Evolutionary conservation across 2,888 invertebrate species (phyloP).

Genomic region (Nineta flava): DNA sequence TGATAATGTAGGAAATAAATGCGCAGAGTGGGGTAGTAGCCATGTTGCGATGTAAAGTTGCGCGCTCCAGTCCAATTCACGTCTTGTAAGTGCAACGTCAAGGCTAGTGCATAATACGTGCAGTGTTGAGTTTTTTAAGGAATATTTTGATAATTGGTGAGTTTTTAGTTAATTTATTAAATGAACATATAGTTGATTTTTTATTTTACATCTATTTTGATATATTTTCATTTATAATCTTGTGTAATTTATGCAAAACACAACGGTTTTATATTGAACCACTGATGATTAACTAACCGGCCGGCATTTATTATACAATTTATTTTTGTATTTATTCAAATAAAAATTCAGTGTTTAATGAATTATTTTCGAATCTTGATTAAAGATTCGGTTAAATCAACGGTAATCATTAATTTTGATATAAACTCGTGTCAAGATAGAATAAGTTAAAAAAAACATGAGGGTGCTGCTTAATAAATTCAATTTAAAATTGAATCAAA

Average conservation of each 20-base stretch:
- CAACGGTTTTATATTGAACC: background rate
- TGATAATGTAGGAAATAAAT: background rate
- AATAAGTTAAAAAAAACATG: too few relatives aligned
- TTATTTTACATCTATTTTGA: background rate
- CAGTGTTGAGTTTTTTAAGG: background rate
- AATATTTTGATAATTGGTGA: constrained; percentile 1
- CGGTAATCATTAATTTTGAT: too few relatives aligned
- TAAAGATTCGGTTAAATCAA: too few relatives aligned
- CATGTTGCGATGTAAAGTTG: constrained; percentile 24
- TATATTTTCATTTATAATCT: background rate
- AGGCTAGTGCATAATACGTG: background rate
- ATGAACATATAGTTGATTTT: background rate
- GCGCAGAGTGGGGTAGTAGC: constrained; percentile 17
- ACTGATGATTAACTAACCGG: background rate
- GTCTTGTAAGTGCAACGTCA: constrained; percentile 1
- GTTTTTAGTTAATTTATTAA: background rate
- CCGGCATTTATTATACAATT: background rate
- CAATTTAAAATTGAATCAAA: too few relatives aligned
- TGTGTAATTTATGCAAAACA: background rate
- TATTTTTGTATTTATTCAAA: too few relatives aligned
- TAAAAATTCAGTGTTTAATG: too few relatives aligned
- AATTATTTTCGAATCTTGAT: too few relatives aligned
- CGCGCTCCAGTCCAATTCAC: constrained; percentile 18
- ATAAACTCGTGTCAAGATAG: too few relatives aligned
- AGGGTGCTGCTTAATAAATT: too few relatives aligned